Base-by-base conservation (phyloP, 2,113 vertebrate species). In the Prietella phreatophila region DNA sequence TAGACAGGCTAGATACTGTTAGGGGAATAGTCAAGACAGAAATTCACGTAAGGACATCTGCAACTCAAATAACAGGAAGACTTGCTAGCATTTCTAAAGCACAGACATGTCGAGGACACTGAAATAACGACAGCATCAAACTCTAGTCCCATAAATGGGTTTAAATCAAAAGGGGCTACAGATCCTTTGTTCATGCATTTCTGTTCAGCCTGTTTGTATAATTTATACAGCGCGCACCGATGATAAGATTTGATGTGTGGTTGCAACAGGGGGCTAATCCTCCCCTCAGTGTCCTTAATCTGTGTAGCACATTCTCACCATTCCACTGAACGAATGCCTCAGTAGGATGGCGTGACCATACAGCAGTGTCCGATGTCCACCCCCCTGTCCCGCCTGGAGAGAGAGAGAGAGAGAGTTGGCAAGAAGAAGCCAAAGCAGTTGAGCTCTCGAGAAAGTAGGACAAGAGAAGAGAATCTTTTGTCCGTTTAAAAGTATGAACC, bases 341-440 rank as follows among this genome's bases (percentile, higher is more conserved):
- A 99, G 96, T 30, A 99, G 97, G 78, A 99, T 97, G 4, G 98
- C 98, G 0, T 99, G 98, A 91, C 98, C 98, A 0, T 99, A 99
- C 0, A 99, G 96, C 91, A 99, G 95, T 27, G 98, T 99, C 89
- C 98, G 95, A 92, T 99, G 98, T 92, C 98, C 96, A 55, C 97
- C 97, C 20, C 97, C 97, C 92, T 98, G 98, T 76, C 96, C 96
- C 88, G 96, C 96, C 98, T 99, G 92, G 30, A 87, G 84, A 86
- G 91, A 84, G 50, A 89, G 92, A 27, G 65, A 55, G 17, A 76
- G 84, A 55, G 63, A 27, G 33, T 86, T 71, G 88, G 27, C 14
- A 47, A 50, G 67, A n/a, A 61, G n/a, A 84, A 71, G 4, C 25
- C 39, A 67, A n/a, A 85, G 42, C 73, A 84, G 47, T 63, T 17